Percentiles rank a stretch among this genome's conserved stretches.
Evolutionary conservation across 2,888 invertebrate species (phyloP).

Genomic region (Trissoscelio sp.): DNA sequence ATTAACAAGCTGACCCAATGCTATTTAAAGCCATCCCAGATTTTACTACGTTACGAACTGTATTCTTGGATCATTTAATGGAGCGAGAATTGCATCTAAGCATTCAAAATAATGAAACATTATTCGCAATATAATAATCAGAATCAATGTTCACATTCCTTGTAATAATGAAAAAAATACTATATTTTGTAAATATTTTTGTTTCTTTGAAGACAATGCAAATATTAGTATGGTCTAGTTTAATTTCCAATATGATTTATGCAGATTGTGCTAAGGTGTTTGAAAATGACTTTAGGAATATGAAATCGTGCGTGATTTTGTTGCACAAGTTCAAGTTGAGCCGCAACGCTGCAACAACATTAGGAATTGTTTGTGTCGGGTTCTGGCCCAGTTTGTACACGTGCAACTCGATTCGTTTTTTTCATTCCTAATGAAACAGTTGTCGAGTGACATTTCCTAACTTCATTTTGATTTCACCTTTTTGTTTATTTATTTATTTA

Average conservation of each 20-base stretch:
- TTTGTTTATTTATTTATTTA: too few relatives aligned
- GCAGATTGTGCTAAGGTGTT: not conserved
- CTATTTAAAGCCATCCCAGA: slow-evolving; percentile 74
- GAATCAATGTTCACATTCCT: too few relatives aligned
- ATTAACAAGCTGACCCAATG: slow-evolving; percentile 72
- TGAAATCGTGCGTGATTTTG: slow-evolving; percentile 35
- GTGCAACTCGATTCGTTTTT: slow-evolving; percentile 30
- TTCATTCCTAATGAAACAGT: slow-evolving; percentile 9
- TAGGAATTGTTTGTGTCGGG: slow-evolving; percentile 30
- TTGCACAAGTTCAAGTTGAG: slow-evolving; percentile 47
- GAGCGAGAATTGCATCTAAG: slow-evolving; percentile 36
- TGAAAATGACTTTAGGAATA: slow-evolving; percentile 21
- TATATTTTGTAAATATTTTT: too few relatives aligned
- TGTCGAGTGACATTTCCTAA: not conserved
- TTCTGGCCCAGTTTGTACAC: slow-evolving; percentile 33
- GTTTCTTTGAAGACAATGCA: too few relatives aligned
- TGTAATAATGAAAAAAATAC: not conserved
- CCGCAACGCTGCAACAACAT: slow-evolving; percentile 27
- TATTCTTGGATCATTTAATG: slow-evolving; percentile 70
- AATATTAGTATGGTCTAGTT: not conserved
- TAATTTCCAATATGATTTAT: not conserved
- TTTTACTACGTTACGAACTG: slow-evolving; percentile 70
- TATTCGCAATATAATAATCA: too few relatives aligned
- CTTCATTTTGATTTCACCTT: too few relatives aligned
- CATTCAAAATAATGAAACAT: slow-evolving; percentile 30